Percentiles rank a stretch among this genome's conserved stretches.
Conservation (phyloP, 1,140 invertebrate species). For the Antheraea pernyi region DNA sequence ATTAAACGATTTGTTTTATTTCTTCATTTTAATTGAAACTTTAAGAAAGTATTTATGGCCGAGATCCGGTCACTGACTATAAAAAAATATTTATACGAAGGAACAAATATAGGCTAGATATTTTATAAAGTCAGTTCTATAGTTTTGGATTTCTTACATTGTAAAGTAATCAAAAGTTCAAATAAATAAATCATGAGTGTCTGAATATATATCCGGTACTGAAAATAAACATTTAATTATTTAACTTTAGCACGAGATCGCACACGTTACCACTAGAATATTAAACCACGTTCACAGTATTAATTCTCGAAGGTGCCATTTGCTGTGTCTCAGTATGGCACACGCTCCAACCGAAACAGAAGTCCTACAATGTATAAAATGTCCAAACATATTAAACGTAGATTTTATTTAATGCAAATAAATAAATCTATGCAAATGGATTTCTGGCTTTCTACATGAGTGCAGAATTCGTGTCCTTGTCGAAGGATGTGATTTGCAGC, state of each 20-base stretch:
- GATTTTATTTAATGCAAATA: not conserved
- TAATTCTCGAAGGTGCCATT: conserved; percentile 12
- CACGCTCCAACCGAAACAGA: not conserved
- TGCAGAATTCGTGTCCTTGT: no score
- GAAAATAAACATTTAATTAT: conserved; percentile 10
- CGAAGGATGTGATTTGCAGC: no score
- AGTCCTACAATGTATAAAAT: not conserved
- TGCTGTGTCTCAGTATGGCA: conserved; percentile 10
- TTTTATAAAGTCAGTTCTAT: no score
- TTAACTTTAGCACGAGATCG: not conserved
- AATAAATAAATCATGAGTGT: not conserved
- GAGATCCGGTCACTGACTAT: no score
- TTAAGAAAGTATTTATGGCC: no score
- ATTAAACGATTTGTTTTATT: no score
- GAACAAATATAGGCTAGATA: no score
- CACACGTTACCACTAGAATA: conserved; percentile 9
- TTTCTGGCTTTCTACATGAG: no score
- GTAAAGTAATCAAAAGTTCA: not conserved
- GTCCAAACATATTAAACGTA: not conserved
- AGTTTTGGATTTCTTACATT: no score
- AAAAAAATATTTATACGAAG: no score
- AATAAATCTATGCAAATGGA: no score
- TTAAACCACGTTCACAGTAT: conserved; percentile 13
- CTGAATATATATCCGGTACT: not conserved
- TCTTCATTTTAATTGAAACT: no score